Percentiles rank a stretch among this genome's conserved stretches.
Evolutionary conservation across 35 echinoderm and acorn worm species (phyloP).

Genomic region (Lytechinus variegatus): DNA sequence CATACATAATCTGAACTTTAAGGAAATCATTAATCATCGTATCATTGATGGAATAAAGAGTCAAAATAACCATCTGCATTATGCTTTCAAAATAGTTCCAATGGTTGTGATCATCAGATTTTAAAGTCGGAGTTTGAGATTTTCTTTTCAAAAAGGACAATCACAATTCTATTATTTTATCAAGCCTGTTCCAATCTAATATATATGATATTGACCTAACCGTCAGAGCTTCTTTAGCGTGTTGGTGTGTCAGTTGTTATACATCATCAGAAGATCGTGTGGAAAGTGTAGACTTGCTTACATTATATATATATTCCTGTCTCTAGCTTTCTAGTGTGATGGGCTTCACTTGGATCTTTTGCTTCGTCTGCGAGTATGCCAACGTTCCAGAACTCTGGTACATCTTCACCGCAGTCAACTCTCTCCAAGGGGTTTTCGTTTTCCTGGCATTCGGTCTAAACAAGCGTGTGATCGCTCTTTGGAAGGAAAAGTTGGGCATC

Average conservation of each 20-base stretch:
- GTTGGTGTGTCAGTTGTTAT: neutral
- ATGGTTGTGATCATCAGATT: no score
- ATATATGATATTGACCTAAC: neutral
- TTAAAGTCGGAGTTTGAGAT: no score
- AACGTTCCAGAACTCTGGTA: conserved; percentile 51
- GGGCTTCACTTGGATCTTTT: conserved; percentile 53
- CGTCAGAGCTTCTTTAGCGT: neutral
- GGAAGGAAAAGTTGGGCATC: conserved; percentile 24
- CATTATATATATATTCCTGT: neutral
- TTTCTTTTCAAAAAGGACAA: neutral
- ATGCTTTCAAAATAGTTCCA: no score
- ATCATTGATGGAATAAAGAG: no score
- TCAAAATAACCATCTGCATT: no score
- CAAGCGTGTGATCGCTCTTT: conserved; percentile 23
- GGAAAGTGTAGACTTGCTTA: neutral
- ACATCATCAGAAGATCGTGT: neutral
- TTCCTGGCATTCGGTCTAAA: conserved; percentile 34
- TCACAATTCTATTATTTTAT: no score
- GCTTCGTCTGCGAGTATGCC: conserved; percentile 27
- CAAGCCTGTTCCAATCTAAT: no score
- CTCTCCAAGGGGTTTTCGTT: conserved; percentile 47
- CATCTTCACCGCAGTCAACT: conserved; percentile 43
- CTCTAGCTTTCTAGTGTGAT: conserved; percentile 31
- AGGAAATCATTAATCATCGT: no score
- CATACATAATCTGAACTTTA: no score